Percentiles rank a stretch among this genome's conserved stretches.
phyloP scores from a whole-genome alignment of 2,797 vertebrate genomes.

The Cuniculus paca region DNA sequence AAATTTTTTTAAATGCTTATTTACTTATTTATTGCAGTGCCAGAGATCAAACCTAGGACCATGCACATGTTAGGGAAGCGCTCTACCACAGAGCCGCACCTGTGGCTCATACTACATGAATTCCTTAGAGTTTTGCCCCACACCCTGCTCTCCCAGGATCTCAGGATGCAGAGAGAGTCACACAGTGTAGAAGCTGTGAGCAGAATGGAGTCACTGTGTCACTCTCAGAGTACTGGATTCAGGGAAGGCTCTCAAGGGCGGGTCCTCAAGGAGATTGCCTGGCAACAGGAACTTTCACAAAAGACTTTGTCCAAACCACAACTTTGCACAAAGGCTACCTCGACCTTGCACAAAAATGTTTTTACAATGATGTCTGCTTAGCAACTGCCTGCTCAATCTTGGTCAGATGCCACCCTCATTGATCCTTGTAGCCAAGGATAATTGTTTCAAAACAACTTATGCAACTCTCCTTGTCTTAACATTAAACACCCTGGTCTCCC shows the following conservation, averaged over 20 bases:
- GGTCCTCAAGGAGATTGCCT: neutral
- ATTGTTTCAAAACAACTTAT: neutral
- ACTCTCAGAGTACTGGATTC: neutral
- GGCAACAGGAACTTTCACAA: neutral
- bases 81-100: neutral
- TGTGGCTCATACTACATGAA: rapidly evolving
- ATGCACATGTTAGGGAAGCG: neutral
- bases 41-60: neutral
- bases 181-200: rapidly evolving
- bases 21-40: neutral
- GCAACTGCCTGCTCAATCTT: neutral
- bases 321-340: neutral
- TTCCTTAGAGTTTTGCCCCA: neutral
- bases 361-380: neutral
- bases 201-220: neutral
- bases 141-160: rapidly evolving
- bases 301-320: neutral
- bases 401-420: neutral
- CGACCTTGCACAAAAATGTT: neutral
- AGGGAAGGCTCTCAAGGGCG: neutral
- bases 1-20: neutral
- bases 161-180: rapidly evolving
- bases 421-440: neutral
- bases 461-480: neutral
- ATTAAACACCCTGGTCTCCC: neutral